Percentiles rank a stretch among this genome's conserved stretches.
phyloP scores from a whole-genome alignment of 2,113 vertebrate genomes.

The Amazona vittata region DNA sequence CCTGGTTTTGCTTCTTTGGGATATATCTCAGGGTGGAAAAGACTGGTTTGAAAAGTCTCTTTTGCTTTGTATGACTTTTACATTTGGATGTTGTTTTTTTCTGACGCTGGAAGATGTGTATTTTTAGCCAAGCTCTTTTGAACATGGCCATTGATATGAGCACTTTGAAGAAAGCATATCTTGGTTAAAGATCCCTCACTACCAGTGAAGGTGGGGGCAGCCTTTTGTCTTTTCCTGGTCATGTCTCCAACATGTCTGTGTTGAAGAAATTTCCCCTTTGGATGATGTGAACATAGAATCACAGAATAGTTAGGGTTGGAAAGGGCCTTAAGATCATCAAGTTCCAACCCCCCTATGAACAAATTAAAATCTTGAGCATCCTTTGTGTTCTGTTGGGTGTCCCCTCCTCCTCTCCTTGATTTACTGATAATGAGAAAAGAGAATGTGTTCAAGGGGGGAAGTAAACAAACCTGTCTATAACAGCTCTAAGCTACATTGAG shows the following conservation, averaged over 20 bases:
- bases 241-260: neutral
- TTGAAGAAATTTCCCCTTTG: neutral
- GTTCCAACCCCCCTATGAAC: neutral
- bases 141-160: accelerated
- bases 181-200: neutral
- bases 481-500: neutral
- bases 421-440: neutral
- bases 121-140: neutral
- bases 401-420: neutral
- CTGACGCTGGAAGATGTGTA: neutral
- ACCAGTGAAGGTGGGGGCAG: neutral
- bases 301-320: too few species aligned
- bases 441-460: neutral
- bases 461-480: neutral
- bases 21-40: neutral
- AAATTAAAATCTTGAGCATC: neutral
- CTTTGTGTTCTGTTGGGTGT: neutral
- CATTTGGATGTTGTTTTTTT: neutral
- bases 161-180: neutral
- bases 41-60: neutral
- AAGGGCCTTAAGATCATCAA: too few species aligned
- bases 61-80: neutral
- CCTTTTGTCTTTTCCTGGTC: neutral
- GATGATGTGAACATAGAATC: neutral
- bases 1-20: neutral